A percentile compares a stretch with the other conserved stretches of the same genome.
phyloP scores from a whole-genome alignment of 1,140 invertebrate species.

The Papilio xuthus region DNA sequence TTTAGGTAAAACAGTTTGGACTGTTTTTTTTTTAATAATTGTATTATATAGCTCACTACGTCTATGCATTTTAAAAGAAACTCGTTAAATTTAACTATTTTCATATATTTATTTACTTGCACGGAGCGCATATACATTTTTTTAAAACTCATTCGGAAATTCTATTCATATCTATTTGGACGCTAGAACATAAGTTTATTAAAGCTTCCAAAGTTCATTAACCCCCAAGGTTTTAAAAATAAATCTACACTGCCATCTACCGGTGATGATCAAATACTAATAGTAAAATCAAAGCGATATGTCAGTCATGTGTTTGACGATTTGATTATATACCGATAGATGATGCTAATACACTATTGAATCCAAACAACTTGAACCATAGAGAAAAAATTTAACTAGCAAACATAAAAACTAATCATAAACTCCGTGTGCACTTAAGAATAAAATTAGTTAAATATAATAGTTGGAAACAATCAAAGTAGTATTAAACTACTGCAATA shows the following conservation, averaged over 20 bases:
- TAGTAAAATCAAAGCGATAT: background rate
- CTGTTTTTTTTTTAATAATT: background rate
- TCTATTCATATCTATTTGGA: background rate
- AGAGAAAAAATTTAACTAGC: background rate
- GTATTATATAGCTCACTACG: background rate
- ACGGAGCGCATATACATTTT: background rate
- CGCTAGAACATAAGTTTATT: background rate
- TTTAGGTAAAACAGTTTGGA: background rate
- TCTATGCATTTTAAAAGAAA: background rate
- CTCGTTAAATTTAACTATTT: background rate
- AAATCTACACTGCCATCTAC: background rate
- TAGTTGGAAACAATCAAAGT: no score
- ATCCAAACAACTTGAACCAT: background rate
- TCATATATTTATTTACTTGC: background rate
- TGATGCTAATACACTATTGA: background rate
- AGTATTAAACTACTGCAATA: background rate
- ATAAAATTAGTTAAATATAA: background rate
- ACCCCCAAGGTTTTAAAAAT: no score
- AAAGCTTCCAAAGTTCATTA: background rate
- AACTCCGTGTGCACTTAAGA: background rate
- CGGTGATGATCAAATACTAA: background rate
- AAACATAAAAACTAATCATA: background rate
- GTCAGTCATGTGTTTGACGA: background rate
- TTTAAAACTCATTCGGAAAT: no score
- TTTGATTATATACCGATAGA: background rate